phyloP scores from a whole-genome alignment of 2,113 vertebrate species.

The Acanthochromis polyacanthus region DNA sequence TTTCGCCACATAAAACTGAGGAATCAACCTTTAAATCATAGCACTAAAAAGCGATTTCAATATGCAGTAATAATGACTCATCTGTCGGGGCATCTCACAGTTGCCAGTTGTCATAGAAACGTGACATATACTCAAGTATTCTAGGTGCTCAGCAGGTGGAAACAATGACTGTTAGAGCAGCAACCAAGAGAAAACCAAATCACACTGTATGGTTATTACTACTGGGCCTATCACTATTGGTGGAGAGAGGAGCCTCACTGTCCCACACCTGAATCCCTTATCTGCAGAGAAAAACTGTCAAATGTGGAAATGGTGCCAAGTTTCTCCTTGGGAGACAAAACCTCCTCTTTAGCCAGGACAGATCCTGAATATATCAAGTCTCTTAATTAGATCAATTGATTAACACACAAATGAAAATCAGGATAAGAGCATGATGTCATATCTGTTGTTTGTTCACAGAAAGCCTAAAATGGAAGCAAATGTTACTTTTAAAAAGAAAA shows the following conservation, averaged over 20 bases:
- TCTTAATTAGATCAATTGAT: not conserved
- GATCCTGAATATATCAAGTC: not conserved
- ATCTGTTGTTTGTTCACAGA: not conserved
- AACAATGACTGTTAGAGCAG: not conserved
- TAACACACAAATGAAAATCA: not conserved
- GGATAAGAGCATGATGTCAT: not conserved
- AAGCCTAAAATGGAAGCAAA: too few relatives aligned
- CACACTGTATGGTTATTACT: not conserved
- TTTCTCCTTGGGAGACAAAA: not conserved
- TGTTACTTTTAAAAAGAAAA: too few relatives aligned
- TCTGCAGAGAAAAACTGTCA: conserved; percentile 2
- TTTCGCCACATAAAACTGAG: not conserved
- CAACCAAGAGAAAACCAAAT: not conserved
- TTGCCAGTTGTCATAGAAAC: conserved; percentile 4
- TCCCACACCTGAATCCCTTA: not conserved
- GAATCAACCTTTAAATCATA: not conserved
- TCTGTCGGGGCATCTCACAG: not conserved
- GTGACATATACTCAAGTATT: not conserved
- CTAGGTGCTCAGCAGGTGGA: not conserved
- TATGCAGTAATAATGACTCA: too few relatives aligned
- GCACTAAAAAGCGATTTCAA: too few relatives aligned
- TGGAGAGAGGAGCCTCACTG: not conserved
- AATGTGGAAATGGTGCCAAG: not conserved
- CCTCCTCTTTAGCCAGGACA: not conserved
- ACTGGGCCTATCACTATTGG: not conserved